Evolutionary conservation across 2,888 invertebrate species (phyloP).

Genomic region (Piscicola geometra): DNA sequence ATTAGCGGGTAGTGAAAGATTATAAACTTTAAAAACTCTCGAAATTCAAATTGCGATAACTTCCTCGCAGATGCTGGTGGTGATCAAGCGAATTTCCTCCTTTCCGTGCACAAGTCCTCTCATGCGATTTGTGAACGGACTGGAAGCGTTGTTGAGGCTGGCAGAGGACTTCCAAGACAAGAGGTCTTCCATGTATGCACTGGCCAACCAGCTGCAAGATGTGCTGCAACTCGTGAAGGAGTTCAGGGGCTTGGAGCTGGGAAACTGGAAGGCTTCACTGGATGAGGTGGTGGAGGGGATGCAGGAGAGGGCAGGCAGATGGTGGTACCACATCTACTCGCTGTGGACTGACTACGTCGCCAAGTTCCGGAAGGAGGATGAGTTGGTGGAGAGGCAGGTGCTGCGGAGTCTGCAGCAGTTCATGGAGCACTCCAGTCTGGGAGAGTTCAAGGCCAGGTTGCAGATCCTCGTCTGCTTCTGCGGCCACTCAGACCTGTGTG

Average conservation of each 20-base stretch:
- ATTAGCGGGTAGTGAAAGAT: too few species aligned
- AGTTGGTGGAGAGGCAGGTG: neutral
- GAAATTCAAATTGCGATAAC: too few species aligned
- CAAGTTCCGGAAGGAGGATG: neutral
- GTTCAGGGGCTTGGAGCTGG: conserved; percentile 85
- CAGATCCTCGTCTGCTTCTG: conserved; percentile 75
- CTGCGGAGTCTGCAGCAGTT: conserved; percentile 66
- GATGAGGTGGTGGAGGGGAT: conserved; percentile 62
- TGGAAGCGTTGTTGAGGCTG: conserved; percentile 80
- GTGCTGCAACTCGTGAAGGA: conserved; percentile 76
- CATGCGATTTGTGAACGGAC: conserved; percentile 79
- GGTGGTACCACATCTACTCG: conserved; percentile 80
- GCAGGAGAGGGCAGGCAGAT: conserved; percentile 67
- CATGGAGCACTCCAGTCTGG: conserved; percentile 75
- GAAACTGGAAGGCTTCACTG: conserved; percentile 79
- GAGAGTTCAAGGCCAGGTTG: conserved; percentile 75
- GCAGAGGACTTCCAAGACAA: conserved; percentile 80
- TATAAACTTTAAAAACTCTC: too few species aligned
- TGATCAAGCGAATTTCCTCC: conserved; percentile 54
- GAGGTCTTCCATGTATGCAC: conserved; percentile 78
- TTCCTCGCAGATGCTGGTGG: conserved; percentile 55
- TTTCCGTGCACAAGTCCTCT: conserved; percentile 78
- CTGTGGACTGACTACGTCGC: neutral
- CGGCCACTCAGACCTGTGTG: conserved; percentile 62
- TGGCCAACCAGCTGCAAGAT: conserved; percentile 68